These are phyloP conservation scores for Bombus breviceps DNA, from an alignment of 1,140 invertebrate genomes.

Conservation along the genomic window DNA sequence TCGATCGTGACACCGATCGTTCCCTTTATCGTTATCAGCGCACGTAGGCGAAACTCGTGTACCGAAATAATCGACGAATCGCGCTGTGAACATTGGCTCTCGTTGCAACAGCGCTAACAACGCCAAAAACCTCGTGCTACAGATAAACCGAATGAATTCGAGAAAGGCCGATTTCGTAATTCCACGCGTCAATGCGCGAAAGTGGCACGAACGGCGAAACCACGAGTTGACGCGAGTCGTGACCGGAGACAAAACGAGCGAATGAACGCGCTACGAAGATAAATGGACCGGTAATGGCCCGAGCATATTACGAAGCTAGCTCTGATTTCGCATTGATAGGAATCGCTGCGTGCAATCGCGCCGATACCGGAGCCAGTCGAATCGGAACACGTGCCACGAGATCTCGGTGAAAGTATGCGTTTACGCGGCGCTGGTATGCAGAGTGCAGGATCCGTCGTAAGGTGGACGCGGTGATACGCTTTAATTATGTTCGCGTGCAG, in stretches of 20 bases:
- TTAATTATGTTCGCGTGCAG: constrained; percentile 60
- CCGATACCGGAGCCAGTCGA: neutral
- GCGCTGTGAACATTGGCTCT: neutral
- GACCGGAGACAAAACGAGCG: too few relatives aligned
- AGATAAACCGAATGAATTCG: too few relatives aligned
- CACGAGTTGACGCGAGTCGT: too few relatives aligned
- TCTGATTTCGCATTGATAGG: constrained; percentile 45
- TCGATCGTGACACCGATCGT: neutral
- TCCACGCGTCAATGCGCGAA: neutral
- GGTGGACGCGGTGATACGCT: constrained; percentile 51
- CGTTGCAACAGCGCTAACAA: too few relatives aligned
- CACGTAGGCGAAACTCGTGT: constrained; percentile 27
- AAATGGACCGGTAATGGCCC: constrained; percentile 32
- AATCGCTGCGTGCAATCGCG: constrained; percentile 31
- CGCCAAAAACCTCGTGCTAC: too few relatives aligned
- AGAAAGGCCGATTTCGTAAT: neutral
- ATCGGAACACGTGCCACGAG: neutral
- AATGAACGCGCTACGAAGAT: neutral
- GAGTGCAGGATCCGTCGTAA: constrained; percentile 63
- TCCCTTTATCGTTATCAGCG: neutral
- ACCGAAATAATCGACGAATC: constrained; percentile 27
- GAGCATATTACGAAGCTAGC: constrained; percentile 35
- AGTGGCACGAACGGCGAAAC: too few relatives aligned
- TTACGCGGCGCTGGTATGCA: constrained; percentile 68
- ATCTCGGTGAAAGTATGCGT: constrained; percentile 47